phyloP scores from a whole-genome alignment of 2,113 vertebrate species.

The Marcusenius ussheri region DNA sequence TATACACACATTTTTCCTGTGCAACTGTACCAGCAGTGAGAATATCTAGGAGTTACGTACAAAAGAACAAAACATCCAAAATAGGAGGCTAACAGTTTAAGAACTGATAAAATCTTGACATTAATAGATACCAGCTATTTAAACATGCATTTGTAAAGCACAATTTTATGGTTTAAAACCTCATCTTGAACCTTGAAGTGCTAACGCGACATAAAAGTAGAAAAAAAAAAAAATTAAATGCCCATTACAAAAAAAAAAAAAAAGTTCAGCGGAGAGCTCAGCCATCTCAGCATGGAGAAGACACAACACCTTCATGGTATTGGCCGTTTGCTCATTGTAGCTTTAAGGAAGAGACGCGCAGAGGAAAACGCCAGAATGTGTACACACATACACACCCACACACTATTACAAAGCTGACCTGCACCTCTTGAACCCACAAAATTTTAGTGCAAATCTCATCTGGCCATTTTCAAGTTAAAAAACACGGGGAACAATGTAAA shows the following conservation, averaged over 20 bases:
- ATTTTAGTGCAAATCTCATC: background rate
- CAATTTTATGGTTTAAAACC: conserved; percentile 46
- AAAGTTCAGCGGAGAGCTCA: background rate
- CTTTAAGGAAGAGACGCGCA: background rate
- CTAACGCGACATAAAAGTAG: background rate
- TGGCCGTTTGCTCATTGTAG: background rate
- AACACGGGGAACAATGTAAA: background rate
- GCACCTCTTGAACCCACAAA: background rate
- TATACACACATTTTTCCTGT: conserved; percentile 75
- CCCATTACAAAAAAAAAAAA: conserved; percentile 6
- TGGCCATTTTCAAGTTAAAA: conserved; percentile 12
- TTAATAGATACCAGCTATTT: conserved; percentile 97
- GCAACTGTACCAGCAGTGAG: conserved; percentile 97
- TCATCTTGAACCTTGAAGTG: background rate
- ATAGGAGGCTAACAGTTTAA: conserved; percentile 72
- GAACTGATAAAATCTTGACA: conserved; percentile 64
- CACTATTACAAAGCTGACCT: background rate
- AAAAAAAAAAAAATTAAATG: conserved; percentile 6
- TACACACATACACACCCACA: background rate
- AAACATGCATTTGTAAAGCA: conserved; percentile 75
- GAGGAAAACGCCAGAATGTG: background rate
- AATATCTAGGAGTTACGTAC: conserved; percentile 70
- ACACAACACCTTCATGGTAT: background rate
- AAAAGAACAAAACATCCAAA: conserved; percentile 66
- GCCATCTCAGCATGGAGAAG: background rate